Conservation (phyloP, 2,888 invertebrate genomes). For the Druceiella hillmani region DNA sequence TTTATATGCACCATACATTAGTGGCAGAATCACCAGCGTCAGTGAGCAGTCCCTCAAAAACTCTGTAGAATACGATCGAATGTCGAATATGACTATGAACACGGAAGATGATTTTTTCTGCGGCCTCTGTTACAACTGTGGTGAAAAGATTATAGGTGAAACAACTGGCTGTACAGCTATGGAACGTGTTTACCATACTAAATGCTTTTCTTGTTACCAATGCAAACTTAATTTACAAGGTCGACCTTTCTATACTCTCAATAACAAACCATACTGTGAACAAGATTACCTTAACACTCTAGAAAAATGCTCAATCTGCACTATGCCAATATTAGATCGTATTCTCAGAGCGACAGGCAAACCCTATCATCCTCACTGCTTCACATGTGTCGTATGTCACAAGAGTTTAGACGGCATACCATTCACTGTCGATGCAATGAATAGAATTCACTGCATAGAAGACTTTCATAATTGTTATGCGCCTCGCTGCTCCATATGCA, state of each 20-base stretch:
- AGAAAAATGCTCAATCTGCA: slow-evolving; percentile 96
- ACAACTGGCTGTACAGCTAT: slow-evolving; percentile 97
- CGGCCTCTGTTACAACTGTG: slow-evolving; percentile 90
- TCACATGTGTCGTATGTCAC: slow-evolving; percentile 92
- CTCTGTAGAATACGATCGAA: slow-evolving; percentile 60
- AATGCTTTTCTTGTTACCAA: slow-evolving; percentile 91
- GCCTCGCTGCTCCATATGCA: slow-evolving; percentile 94
- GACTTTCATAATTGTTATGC: slow-evolving; percentile 99
- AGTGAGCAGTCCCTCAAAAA: slow-evolving; percentile 36
- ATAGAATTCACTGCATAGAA: slow-evolving; percentile 97
- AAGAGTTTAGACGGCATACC: slow-evolving; percentile 96
- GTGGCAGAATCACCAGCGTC: slow-evolving; percentile 24
- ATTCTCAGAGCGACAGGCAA: slow-evolving; percentile 94
- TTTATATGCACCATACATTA: slow-evolving; percentile 53
- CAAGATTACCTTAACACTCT: slow-evolving; percentile 92
- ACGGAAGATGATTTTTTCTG: slow-evolving; percentile 64
- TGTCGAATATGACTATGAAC: slow-evolving; percentile 77
- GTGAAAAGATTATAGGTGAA: slow-evolving; percentile 88
- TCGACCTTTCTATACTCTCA: slow-evolving; percentile 91
- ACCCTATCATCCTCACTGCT: slow-evolving; percentile 96
- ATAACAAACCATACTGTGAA: slow-evolving; percentile 93
- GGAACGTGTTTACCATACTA: slow-evolving; percentile 94
- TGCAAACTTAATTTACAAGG: slow-evolving; percentile 84
- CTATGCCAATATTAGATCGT: slow-evolving; percentile 89
- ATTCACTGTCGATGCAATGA: slow-evolving; percentile 97